Percentiles rank a stretch among this genome's conserved stretches.
phyloP scores from a whole-genome alignment of 2,888 invertebrate genomes.

The Rhagonycha fulva region DNA sequence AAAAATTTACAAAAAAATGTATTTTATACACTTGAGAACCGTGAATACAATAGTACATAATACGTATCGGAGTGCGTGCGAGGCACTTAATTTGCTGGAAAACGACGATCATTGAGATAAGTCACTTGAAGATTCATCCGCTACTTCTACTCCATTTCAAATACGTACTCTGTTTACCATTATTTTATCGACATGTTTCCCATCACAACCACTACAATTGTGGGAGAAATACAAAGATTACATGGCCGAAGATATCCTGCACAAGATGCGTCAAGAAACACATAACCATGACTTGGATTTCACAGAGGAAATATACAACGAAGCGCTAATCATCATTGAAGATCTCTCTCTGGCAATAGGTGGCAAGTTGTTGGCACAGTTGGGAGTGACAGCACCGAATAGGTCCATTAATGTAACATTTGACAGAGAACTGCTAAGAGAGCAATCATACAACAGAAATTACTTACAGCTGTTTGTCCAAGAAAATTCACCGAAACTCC shows the following conservation, averaged over 20 bases:
- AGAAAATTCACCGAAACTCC: no score
- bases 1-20: no score
- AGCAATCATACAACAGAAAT: neutral
- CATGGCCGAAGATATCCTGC: constrained; percentile 29
- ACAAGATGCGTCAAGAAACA: no score
- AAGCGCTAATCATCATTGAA: no score
- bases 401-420: no score
- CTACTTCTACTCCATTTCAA: constrained; percentile 28
- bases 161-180: constrained; percentile 35
- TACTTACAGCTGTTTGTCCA: no score
- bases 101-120: constrained; percentile 45
- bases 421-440: no score
- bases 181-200: constrained; percentile 31
- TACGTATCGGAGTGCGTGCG: constrained; percentile 41
- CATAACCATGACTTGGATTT: no score
- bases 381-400: no score
- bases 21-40: constrained; percentile 43
- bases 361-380: no score
- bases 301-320: no score
- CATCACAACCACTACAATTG: constrained; percentile 28
- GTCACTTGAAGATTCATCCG: constrained; percentile 37
- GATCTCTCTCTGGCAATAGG: no score
- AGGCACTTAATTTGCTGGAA: constrained; percentile 41
- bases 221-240: constrained; percentile 34
- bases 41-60: constrained; percentile 37